These are phyloP conservation scores for Neocrepidodera transversa DNA, from an alignment of 2,888 invertebrate species.

Conservation along the genomic window DNA sequence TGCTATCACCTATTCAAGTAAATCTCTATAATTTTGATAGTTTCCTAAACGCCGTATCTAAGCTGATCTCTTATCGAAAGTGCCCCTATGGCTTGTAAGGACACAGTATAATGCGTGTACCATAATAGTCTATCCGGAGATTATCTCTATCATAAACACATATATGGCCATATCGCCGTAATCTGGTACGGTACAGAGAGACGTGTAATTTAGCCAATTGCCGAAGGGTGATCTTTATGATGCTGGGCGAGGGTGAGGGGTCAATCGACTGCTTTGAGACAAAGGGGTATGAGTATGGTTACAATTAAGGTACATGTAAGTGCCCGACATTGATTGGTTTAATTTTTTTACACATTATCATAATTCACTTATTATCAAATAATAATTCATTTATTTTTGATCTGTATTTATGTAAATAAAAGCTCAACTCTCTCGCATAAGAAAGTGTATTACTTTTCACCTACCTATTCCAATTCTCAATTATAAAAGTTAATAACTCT, in stretches of 20 bases:
- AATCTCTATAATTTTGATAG: slow-evolving; percentile 6
- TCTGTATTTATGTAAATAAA: no score
- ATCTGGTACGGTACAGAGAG: slow-evolving; percentile 37
- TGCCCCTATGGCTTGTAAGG: slow-evolving; percentile 26
- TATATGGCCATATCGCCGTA: slow-evolving; percentile 30
- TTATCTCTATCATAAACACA: slow-evolving; percentile 32
- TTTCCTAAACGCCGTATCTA: slow-evolving; percentile 14
- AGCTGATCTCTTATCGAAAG: slow-evolving; percentile 25
- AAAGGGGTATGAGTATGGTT: background rate
- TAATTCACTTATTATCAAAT: no score
- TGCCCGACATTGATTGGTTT: background rate
- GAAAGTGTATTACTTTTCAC: no score
- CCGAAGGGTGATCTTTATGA: slow-evolving; percentile 34
- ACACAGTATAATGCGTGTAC: slow-evolving; percentile 21
- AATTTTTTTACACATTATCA: background rate
- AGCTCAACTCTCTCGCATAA: no score
- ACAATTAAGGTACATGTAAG: background rate
- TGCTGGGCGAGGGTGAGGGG: slow-evolving; percentile 16
- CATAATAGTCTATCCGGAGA: slow-evolving; percentile 22
- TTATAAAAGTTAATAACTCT: slow-evolving; percentile 11
- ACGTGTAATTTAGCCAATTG: slow-evolving; percentile 44
- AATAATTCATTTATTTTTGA: no score
- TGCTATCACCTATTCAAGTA: no score
- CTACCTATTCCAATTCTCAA: background rate
- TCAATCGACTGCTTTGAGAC: slow-evolving; percentile 8